phyloP scores from a whole-genome alignment of 2,113 vertebrate genomes.

The Sterrhoptilus dennistouni region DNA sequence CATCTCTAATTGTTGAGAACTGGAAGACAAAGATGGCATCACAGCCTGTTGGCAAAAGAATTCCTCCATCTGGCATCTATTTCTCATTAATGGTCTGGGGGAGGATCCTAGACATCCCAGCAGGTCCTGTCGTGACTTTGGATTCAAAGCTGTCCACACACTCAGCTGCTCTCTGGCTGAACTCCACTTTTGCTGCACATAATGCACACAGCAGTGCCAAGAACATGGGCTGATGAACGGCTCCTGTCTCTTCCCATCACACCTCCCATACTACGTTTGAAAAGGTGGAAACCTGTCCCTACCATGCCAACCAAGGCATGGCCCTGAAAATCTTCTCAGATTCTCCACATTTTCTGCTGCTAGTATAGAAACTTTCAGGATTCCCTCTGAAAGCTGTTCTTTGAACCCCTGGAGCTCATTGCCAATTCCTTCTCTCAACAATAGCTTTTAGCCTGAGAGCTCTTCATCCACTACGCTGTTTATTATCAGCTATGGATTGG shows the following conservation, averaged over 20 bases:
- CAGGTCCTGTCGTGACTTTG: constrained; percentile 7
- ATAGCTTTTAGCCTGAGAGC: neutral
- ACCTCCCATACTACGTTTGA: neutral
- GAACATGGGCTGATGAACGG: neutral
- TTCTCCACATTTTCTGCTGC: neutral
- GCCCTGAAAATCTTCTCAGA: neutral
- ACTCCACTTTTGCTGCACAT: neutral
- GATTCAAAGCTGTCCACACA: constrained; percentile 36
- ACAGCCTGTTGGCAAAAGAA: constrained; percentile 36
- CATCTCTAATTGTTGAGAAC: constrained; percentile 2
- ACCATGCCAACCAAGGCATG: neutral
- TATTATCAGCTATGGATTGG: neutral
- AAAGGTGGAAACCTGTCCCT: neutral
- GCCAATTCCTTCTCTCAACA: neutral
- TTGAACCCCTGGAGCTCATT: neutral
- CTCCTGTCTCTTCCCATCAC: neutral
- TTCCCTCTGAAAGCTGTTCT: neutral
- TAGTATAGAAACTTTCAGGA: neutral
- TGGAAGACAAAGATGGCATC: constrained; percentile 24
- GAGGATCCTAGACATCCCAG: constrained; percentile 50
- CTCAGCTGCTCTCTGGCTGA: constrained; percentile 49
- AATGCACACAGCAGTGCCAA: constrained; percentile 8
- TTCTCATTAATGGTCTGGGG: constrained; percentile 57
- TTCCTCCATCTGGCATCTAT: constrained; percentile 60
- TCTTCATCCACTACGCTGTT: neutral